Conservation (phyloP, 2,888 invertebrate genomes). For the Geotrupes spiniger region DNA sequence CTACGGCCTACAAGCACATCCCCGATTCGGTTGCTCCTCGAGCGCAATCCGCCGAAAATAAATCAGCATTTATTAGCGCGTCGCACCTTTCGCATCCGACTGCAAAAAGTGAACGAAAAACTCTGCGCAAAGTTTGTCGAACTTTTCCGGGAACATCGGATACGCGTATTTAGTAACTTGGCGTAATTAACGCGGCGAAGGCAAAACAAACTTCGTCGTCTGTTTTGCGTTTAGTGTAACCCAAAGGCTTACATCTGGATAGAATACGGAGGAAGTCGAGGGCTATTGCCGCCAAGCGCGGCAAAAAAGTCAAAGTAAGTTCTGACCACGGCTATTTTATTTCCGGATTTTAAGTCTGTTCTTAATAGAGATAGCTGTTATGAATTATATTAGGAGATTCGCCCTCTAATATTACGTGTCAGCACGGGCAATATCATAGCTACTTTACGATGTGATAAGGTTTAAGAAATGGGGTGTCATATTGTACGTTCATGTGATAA, state of each 20-base stretch:
- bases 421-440: too few species aligned
- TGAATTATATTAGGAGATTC: background rate
- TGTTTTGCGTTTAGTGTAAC: slow-evolving; percentile 1
- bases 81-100: too few species aligned
- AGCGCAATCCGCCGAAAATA: too few species aligned
- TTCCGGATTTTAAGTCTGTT: slow-evolving; percentile 1
- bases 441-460: too few species aligned
- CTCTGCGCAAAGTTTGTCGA: background rate
- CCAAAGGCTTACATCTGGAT: slow-evolving; percentile 59
- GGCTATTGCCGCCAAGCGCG: slow-evolving; percentile 78
- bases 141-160: background rate
- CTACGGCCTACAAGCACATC: background rate
- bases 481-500: too few species aligned
- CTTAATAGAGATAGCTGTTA: background rate
- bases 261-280: slow-evolving; percentile 80
- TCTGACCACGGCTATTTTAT: too few species aligned
- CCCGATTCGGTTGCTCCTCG: too few species aligned
- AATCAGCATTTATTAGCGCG: too few species aligned
- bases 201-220: background rate
- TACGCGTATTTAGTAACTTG: slow-evolving; percentile 1
- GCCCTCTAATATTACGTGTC: background rate
- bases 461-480: too few species aligned
- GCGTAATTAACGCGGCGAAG: too few species aligned
- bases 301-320: slow-evolving; percentile 78
- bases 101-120: background rate